phyloP scores from a whole-genome alignment of 2,797 vertebrate species.

The Garrulus glandarius region DNA sequence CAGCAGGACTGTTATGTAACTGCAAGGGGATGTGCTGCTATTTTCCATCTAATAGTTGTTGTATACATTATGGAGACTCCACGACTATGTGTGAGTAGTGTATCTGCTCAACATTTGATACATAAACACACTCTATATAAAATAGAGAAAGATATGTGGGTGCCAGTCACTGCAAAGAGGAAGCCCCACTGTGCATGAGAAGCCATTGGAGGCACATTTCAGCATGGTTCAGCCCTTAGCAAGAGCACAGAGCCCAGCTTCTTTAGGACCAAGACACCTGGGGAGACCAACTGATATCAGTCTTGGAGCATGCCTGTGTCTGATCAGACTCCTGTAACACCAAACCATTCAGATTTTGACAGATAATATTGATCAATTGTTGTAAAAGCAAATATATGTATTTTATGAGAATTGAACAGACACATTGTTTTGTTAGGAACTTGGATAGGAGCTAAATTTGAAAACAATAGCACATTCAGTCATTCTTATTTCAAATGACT shows the following conservation, averaged over 20 bases:
- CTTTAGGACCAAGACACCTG: neutral
- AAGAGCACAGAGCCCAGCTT: neutral
- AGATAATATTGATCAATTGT: neutral
- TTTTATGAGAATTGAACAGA: neutral
- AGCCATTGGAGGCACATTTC: neutral
- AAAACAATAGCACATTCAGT: neutral
- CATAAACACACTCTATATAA: neutral
- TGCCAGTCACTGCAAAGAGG: neutral
- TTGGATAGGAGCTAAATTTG: neutral
- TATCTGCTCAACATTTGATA: neutral
- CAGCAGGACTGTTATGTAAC: neutral
- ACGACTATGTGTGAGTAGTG: neutral
- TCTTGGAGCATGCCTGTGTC: neutral
- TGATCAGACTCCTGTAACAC: neutral
- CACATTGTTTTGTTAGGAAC: neutral
- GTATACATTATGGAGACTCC: neutral
- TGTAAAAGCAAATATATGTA: neutral
- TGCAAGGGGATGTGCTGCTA: neutral
- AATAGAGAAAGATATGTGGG: neutral
- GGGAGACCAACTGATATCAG: neutral
- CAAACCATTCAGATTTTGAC: neutral
- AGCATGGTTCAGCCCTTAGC: neutral
- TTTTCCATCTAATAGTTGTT: neutral
- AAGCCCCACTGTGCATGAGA: neutral
- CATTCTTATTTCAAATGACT: neutral